Evolutionary conservation across 2,113 vertebrate genomes (phyloP).

Genomic region (Tragelaphus strepsiceros): DNA sequence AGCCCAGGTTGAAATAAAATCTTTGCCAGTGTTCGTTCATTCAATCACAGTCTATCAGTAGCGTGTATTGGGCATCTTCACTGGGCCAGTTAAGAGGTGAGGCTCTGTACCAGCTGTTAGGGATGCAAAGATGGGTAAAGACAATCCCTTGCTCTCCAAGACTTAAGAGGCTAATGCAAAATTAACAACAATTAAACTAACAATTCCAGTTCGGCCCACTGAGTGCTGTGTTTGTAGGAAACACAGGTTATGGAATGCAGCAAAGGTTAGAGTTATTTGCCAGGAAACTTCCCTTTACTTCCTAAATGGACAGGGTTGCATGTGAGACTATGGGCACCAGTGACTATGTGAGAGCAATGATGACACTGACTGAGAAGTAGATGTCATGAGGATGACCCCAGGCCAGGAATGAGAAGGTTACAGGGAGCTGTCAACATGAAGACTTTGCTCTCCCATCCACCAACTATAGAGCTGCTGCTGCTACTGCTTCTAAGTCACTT

Average conservation of each 20-base stretch:
- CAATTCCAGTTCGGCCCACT: background rate
- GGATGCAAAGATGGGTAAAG: background rate
- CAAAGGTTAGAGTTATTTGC: background rate
- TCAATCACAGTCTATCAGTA: background rate
- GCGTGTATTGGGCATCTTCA: background rate
- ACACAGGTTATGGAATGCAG: background rate
- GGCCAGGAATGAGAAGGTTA: background rate
- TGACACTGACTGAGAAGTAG: background rate
- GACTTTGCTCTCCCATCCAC: background rate
- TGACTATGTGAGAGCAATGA: background rate
- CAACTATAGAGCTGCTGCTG: background rate
- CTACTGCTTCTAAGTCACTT: too few species aligned
- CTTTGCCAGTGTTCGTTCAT: background rate
- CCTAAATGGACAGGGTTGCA: background rate
- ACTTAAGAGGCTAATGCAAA: background rate
- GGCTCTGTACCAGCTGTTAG: background rate
- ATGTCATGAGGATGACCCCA: too few species aligned
- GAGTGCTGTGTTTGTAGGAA: background rate
- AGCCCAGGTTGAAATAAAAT: background rate
- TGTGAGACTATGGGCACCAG: background rate
- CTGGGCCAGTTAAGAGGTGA: background rate
- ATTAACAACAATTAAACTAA: background rate
- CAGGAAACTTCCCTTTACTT: background rate
- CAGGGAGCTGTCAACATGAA: background rate
- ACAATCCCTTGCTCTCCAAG: background rate